Evolutionary conservation across 2,113 vertebrate genomes (phyloP), one percentile per base, ranked within the genome.

Genomic region (Phyllostomus hastatus): DNA sequence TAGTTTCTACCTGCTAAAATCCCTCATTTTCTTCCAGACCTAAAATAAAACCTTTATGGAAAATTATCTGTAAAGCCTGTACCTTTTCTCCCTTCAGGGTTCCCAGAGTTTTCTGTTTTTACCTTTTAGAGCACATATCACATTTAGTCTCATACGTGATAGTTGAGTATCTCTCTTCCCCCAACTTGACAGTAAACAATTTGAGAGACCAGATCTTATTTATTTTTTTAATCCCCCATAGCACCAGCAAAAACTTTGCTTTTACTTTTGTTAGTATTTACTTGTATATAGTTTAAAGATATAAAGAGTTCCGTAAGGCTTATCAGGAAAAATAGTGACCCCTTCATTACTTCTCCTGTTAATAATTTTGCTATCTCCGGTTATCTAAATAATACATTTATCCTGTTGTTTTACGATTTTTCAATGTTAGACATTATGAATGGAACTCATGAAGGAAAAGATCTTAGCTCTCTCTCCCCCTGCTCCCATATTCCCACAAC

Each of bases 61-160:
- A 95, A 54, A 48, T 26, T 38, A 28, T 50, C 19, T 80, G 17
- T 64, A 76, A 80, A 64, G 33, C 4, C 59, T 26, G 1, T 91
- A 57, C 15, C 16, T 61, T 72, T 33, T 59, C 3, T 82, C 24
- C 88, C 46, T 33, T 72, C 12, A 20, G 61, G 8, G 22, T 85
- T 94, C 73, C 43, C 79, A 57, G 31, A n/a, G n/a, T 28, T 75
- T 95, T 88, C 69, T 94, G 19, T 83, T 96, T 35, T 88, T 95
- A 91, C 11, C 50, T 66, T 73, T 69, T 17, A 78, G 35, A 54
- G n/a, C 8, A 64, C 10, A 64, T 24, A 41, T 64, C 48, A 54
- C 59, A 41, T 73, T 79, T 3, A 38, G 24, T 33, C 14, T 93
- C 73, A 92, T 52, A 41, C 17, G 33, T 9, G 20, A 17, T 31